Conservation (phyloP, 2,797 vertebrate species). For the Cephalopachus bancanus region DNA sequence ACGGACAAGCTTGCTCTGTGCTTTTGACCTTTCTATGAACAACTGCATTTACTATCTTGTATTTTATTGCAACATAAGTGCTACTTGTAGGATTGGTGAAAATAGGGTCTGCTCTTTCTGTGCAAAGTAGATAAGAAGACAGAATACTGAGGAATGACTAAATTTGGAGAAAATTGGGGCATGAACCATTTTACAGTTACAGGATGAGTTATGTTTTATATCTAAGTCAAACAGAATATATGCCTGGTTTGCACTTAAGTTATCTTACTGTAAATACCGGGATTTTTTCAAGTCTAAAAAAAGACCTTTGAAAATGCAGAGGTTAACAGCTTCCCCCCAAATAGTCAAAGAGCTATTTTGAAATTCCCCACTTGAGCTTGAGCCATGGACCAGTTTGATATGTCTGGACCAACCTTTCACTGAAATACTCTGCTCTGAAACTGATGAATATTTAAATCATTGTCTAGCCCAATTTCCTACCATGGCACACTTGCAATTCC, state of each 20-base stretch:
- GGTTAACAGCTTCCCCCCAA: slow-evolving; percentile 35
- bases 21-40: not conserved
- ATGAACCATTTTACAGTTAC: not conserved
- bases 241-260: slow-evolving; percentile 47
- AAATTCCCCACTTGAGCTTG: slow-evolving; percentile 47
- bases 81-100: not conserved
- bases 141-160: slow-evolving; percentile 55
- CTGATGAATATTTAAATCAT: slow-evolving; percentile 61
- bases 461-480: not conserved
- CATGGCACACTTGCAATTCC: slow-evolving; percentile 23
- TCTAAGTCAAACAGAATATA: slow-evolving; percentile 44
- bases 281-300: slow-evolving; percentile 59
- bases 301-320: slow-evolving; percentile 65
- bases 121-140: slow-evolving; percentile 36
- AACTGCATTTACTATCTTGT: not conserved
- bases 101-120: slow-evolving; percentile 50
- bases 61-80: slow-evolving; percentile 2
- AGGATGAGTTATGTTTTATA: slow-evolving; percentile 23
- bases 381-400: slow-evolving; percentile 13
- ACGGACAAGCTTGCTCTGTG: not conserved
- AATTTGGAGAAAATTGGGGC: slow-evolving; percentile 11
- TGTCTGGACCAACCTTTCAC: slow-evolving; percentile 34
- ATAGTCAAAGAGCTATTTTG: slow-evolving; percentile 50
- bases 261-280: slow-evolving; percentile 45
- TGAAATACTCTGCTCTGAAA: slow-evolving; percentile 69